These are phyloP conservation scores for Matsumurasca onukii DNA, from an alignment of 1,140 invertebrate species.

Conservation along the genomic window DNA sequence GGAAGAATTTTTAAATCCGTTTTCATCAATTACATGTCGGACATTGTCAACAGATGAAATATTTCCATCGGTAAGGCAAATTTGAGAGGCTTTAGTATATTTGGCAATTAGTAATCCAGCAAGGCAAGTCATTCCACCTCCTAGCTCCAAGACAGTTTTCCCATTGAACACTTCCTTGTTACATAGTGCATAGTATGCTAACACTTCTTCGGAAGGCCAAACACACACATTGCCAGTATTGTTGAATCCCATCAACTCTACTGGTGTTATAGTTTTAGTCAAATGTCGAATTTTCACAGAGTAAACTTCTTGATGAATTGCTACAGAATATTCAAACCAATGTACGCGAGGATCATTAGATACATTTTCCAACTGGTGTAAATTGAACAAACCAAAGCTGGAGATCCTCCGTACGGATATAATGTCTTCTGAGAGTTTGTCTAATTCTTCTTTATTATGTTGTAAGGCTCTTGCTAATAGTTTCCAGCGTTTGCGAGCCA, in stretches of 20 bases:
- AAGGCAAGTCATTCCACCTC: conserved; percentile 84
- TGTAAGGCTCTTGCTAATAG: conserved; percentile 66
- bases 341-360: conserved; percentile 40
- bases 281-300: conserved; percentile 58
- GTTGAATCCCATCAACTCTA: conserved; percentile 80
- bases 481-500: conserved; percentile 65
- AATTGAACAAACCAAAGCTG: conserved; percentile 55
- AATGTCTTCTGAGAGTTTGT: conserved; percentile 38
- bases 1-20: conserved; percentile 48
- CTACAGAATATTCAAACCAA: conserved; percentile 58
- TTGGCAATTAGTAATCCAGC: conserved; percentile 75
- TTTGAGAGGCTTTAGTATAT: conserved; percentile 57
- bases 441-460: conserved; percentile 46
- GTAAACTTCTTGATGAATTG: conserved; percentile 50
- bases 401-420: conserved; percentile 57
- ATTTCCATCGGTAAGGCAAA: conserved; percentile 79
- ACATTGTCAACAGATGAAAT: conserved; percentile 75
- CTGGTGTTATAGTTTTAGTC: conserved; percentile 62
- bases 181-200: conserved; percentile 71
- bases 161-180: conserved; percentile 61
- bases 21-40: conserved; percentile 60
- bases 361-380: conserved; percentile 42
- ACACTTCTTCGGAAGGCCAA: conserved; percentile 86
- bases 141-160: conserved; percentile 73
- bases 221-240: conserved; percentile 91